phyloP scores from a whole-genome alignment of 2,113 vertebrate species.

The Bubalus kerabau region DNA sequence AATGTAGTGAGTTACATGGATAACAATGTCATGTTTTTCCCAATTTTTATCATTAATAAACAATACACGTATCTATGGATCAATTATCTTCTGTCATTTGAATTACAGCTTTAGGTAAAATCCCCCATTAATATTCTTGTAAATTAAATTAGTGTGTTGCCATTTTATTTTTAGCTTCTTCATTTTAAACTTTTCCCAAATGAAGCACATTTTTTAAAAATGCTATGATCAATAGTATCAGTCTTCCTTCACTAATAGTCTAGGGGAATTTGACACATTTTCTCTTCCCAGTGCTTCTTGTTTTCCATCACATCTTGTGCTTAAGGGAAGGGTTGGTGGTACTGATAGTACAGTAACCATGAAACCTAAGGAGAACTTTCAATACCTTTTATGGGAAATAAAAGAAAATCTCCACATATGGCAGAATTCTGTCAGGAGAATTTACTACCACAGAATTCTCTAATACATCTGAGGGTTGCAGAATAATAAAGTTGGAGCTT shows the following conservation, averaged over 20 bases:
- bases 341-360: fast-evolving
- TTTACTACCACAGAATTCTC: not conserved
- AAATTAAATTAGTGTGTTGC: not conserved
- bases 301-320: not conserved
- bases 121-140: not conserved
- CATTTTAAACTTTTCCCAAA: not conserved
- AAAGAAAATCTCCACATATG: not conserved
- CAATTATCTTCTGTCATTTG: not conserved
- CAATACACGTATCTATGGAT: not conserved
- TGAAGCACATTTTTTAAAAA: not conserved
- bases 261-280: not conserved
- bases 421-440: not conserved
- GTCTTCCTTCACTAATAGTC: not conserved
- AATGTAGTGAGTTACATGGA: not conserved
- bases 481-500: not conserved
- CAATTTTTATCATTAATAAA: not conserved
- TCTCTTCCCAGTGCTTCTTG: not conserved
- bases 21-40: not conserved
- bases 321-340: not conserved
- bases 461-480: not conserved
- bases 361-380: not conserved
- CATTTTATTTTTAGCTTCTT: not conserved
- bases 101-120: not conserved
- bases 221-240: too few species aligned
- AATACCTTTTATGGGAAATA: not conserved